A percentile compares a stretch with the other conserved stretches of the same genome.
phyloP scores from a whole-genome alignment of 2,888 invertebrate species.

The Xylota segnis region DNA sequence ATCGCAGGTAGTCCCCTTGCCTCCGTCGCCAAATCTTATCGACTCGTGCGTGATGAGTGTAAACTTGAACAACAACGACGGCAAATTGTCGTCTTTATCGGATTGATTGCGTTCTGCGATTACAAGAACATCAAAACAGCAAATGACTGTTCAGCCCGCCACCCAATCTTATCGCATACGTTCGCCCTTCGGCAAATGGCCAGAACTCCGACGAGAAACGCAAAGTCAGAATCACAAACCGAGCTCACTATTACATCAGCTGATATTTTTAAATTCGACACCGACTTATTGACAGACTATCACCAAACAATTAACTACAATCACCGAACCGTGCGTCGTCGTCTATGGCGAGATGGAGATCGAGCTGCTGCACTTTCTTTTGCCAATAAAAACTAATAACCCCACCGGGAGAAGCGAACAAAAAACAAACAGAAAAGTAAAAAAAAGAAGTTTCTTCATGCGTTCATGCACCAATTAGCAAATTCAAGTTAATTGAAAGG shows the following conservation, averaged over 20 bases:
- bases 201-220: neutral
- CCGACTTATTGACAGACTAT: conserved; percentile 6
- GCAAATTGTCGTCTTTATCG: conserved; percentile 19
- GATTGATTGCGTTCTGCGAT: conserved; percentile 18
- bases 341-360: neutral
- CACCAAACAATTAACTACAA: conserved; percentile 43
- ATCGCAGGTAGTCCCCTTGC: conserved; percentile 1
- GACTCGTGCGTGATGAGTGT: conserved; percentile 32
- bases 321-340: conserved; percentile 40
- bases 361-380: conserved; percentile 55
- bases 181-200: neutral
- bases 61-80: conserved; percentile 11
- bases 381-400: conserved; percentile 35
- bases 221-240: neutral
- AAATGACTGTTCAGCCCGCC: neutral
- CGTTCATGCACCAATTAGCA: conserved; percentile 77
- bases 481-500: conserved; percentile 76
- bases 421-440: conserved; percentile 2
- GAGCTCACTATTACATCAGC: conserved; percentile 44
- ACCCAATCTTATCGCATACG: conserved; percentile 2
- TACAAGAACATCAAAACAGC: neutral
- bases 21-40: conserved; percentile 35
- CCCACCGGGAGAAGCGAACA: neutral
- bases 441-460: conserved; percentile 72
- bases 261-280: conserved; percentile 23